Conservation (phyloP, 2,888 invertebrate genomes). For the Desoria tigrina region DNA sequence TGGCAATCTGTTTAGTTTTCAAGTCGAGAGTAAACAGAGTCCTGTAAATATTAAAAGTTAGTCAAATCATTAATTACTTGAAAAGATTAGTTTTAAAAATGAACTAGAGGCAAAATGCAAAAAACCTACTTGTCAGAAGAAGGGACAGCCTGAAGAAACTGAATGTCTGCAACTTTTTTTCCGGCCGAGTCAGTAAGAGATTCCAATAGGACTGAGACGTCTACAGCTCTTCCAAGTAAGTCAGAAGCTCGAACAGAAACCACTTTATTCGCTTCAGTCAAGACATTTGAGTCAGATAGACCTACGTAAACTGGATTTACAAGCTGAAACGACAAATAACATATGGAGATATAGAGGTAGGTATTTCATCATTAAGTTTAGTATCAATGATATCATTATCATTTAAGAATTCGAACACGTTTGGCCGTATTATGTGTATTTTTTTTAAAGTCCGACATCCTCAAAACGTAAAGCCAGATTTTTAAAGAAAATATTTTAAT, state of each 20-base stretch:
- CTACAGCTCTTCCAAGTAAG: conserved; percentile 71
- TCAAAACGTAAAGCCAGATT: background rate
- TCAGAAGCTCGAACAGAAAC: conserved; percentile 70
- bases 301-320: conserved; percentile 83
- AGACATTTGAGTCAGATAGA: conserved; percentile 76
- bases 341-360: too few species aligned
- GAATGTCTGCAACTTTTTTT: conserved; percentile 40
- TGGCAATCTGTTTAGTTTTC: conserved; percentile 68
- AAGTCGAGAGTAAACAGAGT: conserved; percentile 76
- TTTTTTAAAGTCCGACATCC: too few species aligned
- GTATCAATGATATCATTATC: too few species aligned
- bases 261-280: conserved; percentile 71
- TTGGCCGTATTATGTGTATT: background rate
- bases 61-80: background rate
- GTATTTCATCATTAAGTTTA: background rate
- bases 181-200: conserved; percentile 36
- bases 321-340: conserved; percentile 58
- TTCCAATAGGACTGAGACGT: conserved; percentile 53
- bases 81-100: background rate
- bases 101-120: background rate
- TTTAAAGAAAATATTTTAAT: conserved; percentile 42
- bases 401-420: background rate
- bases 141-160: conserved; percentile 47
- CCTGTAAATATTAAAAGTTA: conserved; percentile 57
- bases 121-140: conserved; percentile 42